Percentiles rank a stretch among this genome's conserved stretches.
Conservation (phyloP, 2,888 invertebrate species). For the Xanthorhoe designata region DNA sequence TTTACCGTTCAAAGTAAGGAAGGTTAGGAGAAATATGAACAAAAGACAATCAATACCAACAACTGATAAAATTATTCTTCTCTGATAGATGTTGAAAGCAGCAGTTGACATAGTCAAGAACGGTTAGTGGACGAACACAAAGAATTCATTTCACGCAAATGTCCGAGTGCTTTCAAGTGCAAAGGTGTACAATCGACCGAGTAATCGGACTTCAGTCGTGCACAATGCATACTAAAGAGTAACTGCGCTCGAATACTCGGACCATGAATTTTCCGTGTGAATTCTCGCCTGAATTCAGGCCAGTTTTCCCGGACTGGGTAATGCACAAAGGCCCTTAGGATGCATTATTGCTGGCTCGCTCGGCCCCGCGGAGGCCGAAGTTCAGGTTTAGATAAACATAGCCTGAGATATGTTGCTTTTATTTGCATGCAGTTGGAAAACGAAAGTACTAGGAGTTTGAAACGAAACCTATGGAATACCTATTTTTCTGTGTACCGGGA, state of each 20-base stretch:
- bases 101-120: slow-evolving; percentile 3
- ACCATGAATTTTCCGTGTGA: slow-evolving; percentile 27
- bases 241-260: slow-evolving; percentile 10
- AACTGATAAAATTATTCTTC: background rate
- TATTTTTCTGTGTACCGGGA: background rate
- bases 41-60: background rate
- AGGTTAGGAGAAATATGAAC: background rate
- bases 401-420: slow-evolving; percentile 18
- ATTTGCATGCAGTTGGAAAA: slow-evolving; percentile 8
- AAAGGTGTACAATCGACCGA: slow-evolving; percentile 29
- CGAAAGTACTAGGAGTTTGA: slow-evolving; percentile 2
- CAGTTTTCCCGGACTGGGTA: slow-evolving; percentile 22
- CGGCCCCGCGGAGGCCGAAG: slow-evolving; percentile 20
- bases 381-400: slow-evolving; percentile 29
- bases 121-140: slow-evolving; percentile 1
- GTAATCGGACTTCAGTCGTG: slow-evolving; percentile 20
- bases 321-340: slow-evolving; percentile 30
- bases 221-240: slow-evolving; percentile 28
- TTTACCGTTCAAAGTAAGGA: background rate
- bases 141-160: slow-evolving; percentile 4
- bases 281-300: slow-evolving; percentile 24
- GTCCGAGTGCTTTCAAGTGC: slow-evolving; percentile 8
- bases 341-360: slow-evolving; percentile 28
- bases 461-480: background rate
- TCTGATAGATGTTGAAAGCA: background rate